Percentiles rank a stretch among this genome's conserved stretches.
These are phyloP conservation scores for Stegostoma tigrinum DNA, from an alignment of 2,113 vertebrate genomes.

Conservation along the genomic window DNA sequence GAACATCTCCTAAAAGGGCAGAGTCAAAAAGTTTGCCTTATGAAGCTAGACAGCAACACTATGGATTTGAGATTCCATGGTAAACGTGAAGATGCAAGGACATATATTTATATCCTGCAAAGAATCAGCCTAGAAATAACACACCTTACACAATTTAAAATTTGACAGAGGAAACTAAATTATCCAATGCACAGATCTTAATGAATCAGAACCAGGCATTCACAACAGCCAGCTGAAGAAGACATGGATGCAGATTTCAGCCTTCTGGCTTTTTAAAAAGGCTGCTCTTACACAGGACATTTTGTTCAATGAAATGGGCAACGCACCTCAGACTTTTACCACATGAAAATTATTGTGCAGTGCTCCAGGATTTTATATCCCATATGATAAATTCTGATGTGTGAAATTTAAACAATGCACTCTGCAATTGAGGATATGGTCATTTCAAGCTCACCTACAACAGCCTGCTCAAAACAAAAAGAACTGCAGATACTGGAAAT, in stretches of 20 bases:
- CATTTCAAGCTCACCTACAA: not conserved
- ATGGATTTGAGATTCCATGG: not conserved
- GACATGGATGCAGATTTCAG: not conserved
- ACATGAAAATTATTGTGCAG: not conserved
- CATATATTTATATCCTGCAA: not conserved
- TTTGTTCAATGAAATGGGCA: not conserved
- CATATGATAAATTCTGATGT: not conserved
- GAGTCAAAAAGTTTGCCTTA: not conserved
- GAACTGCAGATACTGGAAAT: no score
- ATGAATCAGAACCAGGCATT: not conserved
- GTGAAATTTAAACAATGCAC: not conserved
- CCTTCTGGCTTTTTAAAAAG: not conserved
- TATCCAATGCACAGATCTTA: not conserved
- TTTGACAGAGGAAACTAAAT: not conserved
- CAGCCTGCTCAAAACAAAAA: not conserved
- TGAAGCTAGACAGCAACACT: not conserved
- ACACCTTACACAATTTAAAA: not conserved
- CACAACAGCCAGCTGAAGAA: not conserved
- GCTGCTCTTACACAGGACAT: not conserved
- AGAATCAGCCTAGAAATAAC: not conserved
- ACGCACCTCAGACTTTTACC: not conserved
- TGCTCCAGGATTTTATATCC: not conserved
- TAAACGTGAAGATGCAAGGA: not conserved
- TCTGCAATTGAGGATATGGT: not conserved
- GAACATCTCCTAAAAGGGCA: not conserved